Evolutionary conservation across 1,140 invertebrate genomes (phyloP).

Genomic region (Anoplophora glabripennis): DNA sequence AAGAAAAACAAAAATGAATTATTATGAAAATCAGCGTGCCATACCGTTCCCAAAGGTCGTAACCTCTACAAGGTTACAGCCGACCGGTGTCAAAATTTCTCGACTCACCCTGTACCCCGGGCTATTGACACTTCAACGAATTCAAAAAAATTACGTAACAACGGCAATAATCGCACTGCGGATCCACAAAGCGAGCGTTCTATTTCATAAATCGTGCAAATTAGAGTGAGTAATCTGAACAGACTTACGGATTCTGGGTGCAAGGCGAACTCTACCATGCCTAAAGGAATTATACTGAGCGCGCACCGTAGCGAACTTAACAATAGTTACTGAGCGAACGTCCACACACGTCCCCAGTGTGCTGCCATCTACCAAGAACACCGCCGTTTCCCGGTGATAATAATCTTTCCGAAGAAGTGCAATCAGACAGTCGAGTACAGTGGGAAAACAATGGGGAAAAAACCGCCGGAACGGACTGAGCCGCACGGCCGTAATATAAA

Average conservation of each 20-base stretch:
- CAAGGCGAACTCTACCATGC: conserved; percentile 44
- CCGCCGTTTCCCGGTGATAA: conserved; percentile 16
- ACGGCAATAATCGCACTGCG: too few relatives aligned
- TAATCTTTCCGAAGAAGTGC: conserved; percentile 16
- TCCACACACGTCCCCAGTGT: conserved; percentile 15
- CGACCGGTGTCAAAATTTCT: too few relatives aligned
- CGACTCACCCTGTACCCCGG: too few relatives aligned
- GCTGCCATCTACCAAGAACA: conserved; percentile 27
- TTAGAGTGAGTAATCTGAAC: not conserved
- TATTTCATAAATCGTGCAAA: too few relatives aligned
- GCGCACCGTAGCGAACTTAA: conserved; percentile 31
- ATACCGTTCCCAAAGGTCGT: too few relatives aligned
- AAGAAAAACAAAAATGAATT: too few relatives aligned
- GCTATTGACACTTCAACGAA: too few relatives aligned
- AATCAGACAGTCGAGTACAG: conserved; percentile 10
- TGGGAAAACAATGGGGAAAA: conserved; percentile 4
- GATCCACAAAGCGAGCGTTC: too few relatives aligned
- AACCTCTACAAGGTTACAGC: too few relatives aligned
- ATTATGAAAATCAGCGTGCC: too few relatives aligned
- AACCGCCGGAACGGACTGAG: conserved; percentile 4
- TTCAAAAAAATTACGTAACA: too few relatives aligned
- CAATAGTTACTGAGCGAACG: conserved; percentile 30
- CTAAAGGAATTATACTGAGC: conserved; percentile 23
- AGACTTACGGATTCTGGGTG: conserved; percentile 29
- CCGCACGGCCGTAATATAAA: conserved; percentile 9